Evolutionary conservation across 2,888 invertebrate genomes (phyloP).

Genomic region (Xylophagus ater): DNA sequence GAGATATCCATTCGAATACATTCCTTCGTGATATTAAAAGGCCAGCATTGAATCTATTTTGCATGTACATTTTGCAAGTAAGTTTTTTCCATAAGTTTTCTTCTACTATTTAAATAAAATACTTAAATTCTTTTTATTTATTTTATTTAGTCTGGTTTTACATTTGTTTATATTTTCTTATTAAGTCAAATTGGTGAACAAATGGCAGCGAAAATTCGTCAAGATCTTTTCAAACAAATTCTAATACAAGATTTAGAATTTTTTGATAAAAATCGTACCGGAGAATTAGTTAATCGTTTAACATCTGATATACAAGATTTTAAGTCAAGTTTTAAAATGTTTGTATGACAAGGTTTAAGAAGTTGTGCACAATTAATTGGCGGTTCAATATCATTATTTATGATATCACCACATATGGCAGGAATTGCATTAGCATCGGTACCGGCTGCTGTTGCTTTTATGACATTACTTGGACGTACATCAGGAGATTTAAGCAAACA

Average conservation of each 20-base stretch:
- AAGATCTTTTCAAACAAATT: slow-evolving; percentile 70
- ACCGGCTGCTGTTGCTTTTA: slow-evolving; percentile 75
- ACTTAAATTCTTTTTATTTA: no score
- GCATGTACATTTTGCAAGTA: no score
- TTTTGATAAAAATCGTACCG: slow-evolving; percentile 82
- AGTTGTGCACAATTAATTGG: slow-evolving; percentile 70
- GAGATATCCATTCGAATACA: no score
- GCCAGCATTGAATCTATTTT: no score
- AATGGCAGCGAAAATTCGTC: slow-evolving; percentile 70
- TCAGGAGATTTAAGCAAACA: no score
- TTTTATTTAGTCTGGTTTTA: no score
- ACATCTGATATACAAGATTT: slow-evolving; percentile 94
- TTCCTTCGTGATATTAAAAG: no score
- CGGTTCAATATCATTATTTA: slow-evolving; percentile 46
- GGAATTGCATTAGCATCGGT: slow-evolving; percentile 71
- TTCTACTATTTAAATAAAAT: no score
- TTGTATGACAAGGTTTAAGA: slow-evolving; percentile 82
- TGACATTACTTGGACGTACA: slow-evolving; percentile 68
- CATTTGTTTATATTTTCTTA: slow-evolving; percentile 80
- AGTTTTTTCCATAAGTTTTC: no score
- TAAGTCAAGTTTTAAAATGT: slow-evolving; percentile 90
- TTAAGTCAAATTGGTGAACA: slow-evolving; percentile 81
- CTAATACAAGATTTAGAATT: slow-evolving; percentile 80
- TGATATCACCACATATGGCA: slow-evolving; percentile 87
- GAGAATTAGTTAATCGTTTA: slow-evolving; percentile 81